These are phyloP conservation scores for Lepus oiostolus DNA, from an alignment of 2,797 vertebrate species.

Conservation along the genomic window DNA sequence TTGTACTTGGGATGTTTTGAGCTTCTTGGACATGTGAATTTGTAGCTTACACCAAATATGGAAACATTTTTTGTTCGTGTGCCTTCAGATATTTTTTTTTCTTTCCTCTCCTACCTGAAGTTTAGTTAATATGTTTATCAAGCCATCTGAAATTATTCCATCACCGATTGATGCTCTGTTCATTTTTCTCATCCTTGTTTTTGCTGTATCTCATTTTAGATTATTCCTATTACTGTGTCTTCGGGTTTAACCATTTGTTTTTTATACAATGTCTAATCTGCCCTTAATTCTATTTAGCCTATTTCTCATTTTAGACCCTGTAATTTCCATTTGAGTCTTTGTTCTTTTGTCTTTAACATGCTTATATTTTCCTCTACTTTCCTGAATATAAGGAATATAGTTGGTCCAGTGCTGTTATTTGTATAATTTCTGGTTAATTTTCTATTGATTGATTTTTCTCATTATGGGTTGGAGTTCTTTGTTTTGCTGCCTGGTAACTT, in stretches of 20 bases:
- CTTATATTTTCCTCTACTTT: not conserved
- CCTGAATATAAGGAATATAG: not conserved
- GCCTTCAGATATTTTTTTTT: not conserved
- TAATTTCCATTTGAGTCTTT: not conserved
- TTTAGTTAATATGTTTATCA: not conserved
- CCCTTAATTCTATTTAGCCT: not conserved
- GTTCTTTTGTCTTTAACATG: not conserved
- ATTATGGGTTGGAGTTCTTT: slow-evolving; percentile 17
- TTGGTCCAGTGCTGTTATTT: not conserved
- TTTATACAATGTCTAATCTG: not conserved
- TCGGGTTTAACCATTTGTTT: not conserved
- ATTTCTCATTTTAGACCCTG: not conserved
- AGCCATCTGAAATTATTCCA: not conserved
- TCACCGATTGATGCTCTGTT: not conserved
- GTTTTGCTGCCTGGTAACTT: slow-evolving; percentile 29
- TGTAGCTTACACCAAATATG: not conserved
- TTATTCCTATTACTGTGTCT: not conserved
- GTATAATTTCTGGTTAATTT: not conserved
- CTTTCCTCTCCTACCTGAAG: not conserved
- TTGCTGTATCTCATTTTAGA: not conserved
- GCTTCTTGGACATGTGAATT: not conserved
- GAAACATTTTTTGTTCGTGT: not conserved
- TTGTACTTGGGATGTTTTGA: slow-evolving; percentile 21
- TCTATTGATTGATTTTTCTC: not conserved
- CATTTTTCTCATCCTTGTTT: not conserved